Base-by-base conservation (phyloP, 2,113 vertebrate species). In the Leptobrachium ailaonicum region DNA sequence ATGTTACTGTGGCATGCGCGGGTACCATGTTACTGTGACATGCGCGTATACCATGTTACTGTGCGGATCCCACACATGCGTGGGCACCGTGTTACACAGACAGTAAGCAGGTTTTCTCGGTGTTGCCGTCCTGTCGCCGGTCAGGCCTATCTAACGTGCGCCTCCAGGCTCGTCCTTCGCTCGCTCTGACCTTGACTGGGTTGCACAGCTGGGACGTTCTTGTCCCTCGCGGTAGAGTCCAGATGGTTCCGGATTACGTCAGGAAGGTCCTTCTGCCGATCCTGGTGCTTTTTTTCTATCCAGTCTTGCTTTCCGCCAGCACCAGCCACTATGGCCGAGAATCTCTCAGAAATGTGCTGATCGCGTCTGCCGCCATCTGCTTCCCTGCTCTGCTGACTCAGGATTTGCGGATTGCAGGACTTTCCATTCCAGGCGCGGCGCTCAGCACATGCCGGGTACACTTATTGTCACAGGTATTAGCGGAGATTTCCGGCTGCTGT, bases 311-410 rank as follows among this genome's bases (percentile, higher is more conserved):
- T 54, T 77, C 4, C 20, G 47, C 75, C 75, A 53, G 64, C 12
- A 47, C 75, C 75, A 68, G 75, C 11, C 75, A 53, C 40, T 40
- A 76, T 40, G 40, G 68, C 45, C 53, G 66, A 43, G 66, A 77
- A 70, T 58, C 13, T 8, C 20, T 5, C 45, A 69, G 75, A 69
- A 77, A 56, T 70, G 53, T 71, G 75, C 75, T 77, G 75, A 77
- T 68, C 75, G 45, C 41, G 67, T 62, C 54, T 45, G 41, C 10
- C 3, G n/a, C 66, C 66, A 70, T 70, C 76, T 70, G 66, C 66
- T 62, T 41, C 66, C 66, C 66, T 47, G 54, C 67, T 62, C 32
- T 7, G n/a, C 76, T 60, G 68, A 70, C 76, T 60, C 47, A 41
- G 60, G 76, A 45, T 47, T 45, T 70, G 62, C 8, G 66, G 44